Evolutionary conservation across 2,797 vertebrate species (phyloP).

Genomic region (Helarctos malayanus): DNA sequence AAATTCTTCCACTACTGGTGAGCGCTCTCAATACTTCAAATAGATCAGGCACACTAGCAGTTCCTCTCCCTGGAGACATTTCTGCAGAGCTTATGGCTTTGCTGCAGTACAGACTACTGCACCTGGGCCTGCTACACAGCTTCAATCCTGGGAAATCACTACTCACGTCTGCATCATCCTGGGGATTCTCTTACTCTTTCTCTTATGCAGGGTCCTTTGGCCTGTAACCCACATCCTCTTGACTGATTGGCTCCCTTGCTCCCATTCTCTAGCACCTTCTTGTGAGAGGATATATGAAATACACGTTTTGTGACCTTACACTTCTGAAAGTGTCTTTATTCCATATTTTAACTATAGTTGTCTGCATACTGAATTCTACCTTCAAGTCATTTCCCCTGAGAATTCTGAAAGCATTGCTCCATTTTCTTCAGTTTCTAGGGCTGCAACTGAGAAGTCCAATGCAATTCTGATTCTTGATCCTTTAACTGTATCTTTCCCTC

Average conservation of each 20-base stretch:
- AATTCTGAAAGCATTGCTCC: constrained; percentile 22
- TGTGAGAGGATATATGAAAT: neutral
- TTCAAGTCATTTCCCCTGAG: constrained; percentile 15
- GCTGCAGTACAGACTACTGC: neutral
- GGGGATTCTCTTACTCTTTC: neutral
- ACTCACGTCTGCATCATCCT: neutral
- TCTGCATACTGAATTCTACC: neutral
- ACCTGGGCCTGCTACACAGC: neutral
- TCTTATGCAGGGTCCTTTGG: neutral
- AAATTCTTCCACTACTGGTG: neutral
- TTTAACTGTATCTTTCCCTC: neutral
- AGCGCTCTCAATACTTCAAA: neutral
- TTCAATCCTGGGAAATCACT: neutral
- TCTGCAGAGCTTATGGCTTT: neutral
- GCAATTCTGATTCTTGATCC: constrained; percentile 1
- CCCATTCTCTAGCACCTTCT: neutral
- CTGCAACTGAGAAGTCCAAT: neutral
- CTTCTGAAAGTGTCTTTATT: constrained; percentile 30
- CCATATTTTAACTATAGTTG: neutral
- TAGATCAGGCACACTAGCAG: neutral
- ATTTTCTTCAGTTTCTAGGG: constrained; percentile 13
- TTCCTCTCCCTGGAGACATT: neutral
- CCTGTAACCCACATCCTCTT: neutral
- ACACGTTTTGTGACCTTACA: neutral
- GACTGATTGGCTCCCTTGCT: neutral